phyloP scores from a whole-genome alignment of 2,797 vertebrate species.

The Pangasius krempfi region DNA sequence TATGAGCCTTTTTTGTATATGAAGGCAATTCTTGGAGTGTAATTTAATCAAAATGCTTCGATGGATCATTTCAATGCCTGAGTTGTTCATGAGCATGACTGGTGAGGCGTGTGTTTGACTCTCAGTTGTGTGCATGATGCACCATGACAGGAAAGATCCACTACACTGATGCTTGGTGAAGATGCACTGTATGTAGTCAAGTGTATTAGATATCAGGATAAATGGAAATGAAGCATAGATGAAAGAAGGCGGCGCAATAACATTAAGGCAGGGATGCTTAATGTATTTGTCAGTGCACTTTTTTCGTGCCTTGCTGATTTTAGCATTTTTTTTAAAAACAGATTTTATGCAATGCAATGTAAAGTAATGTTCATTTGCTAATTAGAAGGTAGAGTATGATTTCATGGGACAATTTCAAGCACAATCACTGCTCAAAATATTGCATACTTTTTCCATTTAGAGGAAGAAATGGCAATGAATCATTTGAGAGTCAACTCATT shows the following conservation, averaged over 20 bases:
- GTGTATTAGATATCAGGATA: background rate
- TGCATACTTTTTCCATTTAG: background rate
- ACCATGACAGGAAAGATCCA: constrained; percentile 2
- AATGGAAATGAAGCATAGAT: background rate
- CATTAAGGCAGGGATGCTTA: background rate
- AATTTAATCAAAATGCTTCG: constrained; percentile 1
- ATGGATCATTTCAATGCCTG: background rate
- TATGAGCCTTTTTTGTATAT: background rate
- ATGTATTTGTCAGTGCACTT: background rate
- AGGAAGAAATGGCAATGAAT: background rate
- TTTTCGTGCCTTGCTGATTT: background rate
- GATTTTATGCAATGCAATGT: background rate
- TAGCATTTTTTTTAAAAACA: background rate
- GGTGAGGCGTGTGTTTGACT: background rate
- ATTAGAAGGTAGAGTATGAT: background rate
- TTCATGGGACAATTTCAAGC: background rate
- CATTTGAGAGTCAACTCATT: background rate
- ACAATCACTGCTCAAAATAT: background rate
- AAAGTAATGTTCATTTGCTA: background rate
- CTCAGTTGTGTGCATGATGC: constrained; percentile 4
- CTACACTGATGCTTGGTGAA: background rate
- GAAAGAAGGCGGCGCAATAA: background rate
- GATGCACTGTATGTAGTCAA: background rate
- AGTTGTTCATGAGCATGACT: background rate
- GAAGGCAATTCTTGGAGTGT: background rate